These are phyloP conservation scores for Hydropsyche tenuis DNA, from an alignment of 1,140 invertebrate species.

Conservation along the genomic window DNA sequence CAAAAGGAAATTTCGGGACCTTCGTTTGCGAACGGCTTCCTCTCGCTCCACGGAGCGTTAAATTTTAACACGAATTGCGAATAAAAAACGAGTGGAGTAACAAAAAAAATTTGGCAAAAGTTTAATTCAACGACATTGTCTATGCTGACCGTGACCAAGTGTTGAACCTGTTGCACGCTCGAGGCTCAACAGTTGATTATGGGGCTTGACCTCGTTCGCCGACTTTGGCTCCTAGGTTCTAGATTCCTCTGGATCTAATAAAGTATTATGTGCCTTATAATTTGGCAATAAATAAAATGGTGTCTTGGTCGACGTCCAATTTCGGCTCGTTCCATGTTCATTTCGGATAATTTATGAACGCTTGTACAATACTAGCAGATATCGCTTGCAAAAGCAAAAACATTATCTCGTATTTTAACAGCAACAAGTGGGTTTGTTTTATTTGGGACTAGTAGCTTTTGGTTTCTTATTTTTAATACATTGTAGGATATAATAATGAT, in stretches of 20 bases:
- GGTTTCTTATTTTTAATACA: too few species aligned
- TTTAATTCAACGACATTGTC: background rate
- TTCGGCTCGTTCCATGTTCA: background rate
- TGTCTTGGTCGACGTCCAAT: background rate
- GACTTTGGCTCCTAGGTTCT: too few species aligned
- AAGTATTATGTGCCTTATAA: slow-evolving; percentile 13
- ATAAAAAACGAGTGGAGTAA: too few species aligned
- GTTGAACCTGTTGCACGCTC: slow-evolving; percentile 16
- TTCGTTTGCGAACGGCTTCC: background rate
- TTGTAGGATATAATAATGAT: too few species aligned
- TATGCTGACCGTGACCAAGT: background rate
- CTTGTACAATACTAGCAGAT: background rate
- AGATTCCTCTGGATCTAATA: too few species aligned
- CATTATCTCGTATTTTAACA: background rate
- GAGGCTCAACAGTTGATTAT: slow-evolving; percentile 6
- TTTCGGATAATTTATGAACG: slow-evolving; percentile 13
- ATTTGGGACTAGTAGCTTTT: too few species aligned
- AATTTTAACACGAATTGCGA: too few species aligned
- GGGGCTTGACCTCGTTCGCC: background rate
- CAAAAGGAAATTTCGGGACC: background rate
- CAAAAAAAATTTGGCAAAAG: too few species aligned
- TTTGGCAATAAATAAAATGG: slow-evolving; percentile 14
- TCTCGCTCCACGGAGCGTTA: too few species aligned
- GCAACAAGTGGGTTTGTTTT: background rate
- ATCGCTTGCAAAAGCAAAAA: background rate